Percentiles rank a stretch among this genome's conserved stretches.
These are phyloP conservation scores for Luffia ferchaultella DNA, from an alignment of 2,888 invertebrate genomes.

Conservation along the genomic window DNA sequence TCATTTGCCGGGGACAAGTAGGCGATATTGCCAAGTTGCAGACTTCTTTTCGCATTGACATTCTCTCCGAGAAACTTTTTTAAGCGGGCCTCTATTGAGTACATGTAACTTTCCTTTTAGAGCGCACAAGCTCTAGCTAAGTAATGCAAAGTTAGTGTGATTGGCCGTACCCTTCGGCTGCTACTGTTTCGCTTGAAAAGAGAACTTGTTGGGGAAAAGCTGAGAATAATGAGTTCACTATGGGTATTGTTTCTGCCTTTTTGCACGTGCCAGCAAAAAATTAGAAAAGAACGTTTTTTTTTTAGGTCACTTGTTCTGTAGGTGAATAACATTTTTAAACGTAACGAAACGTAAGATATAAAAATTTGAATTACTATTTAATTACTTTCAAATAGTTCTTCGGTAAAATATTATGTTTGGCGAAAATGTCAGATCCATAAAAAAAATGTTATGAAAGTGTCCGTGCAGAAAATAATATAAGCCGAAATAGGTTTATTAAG, in stretches of 20 bases:
- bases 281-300: conserved; percentile 3
- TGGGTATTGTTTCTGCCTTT: background rate
- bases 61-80: conserved; percentile 32
- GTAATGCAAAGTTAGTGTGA: conserved; percentile 33
- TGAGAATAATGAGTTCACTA: background rate
- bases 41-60: conserved; percentile 30
- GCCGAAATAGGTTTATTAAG: background rate
- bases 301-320: background rate
- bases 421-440: background rate
- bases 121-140: conserved; percentile 19
- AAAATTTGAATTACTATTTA: no score
- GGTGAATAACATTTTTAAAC: no score
- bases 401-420: no score
- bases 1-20: conserved; percentile 35
- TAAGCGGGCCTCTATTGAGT: conserved; percentile 36
- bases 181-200: conserved; percentile 10
- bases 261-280: conserved; percentile 2
- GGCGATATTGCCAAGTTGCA: conserved; percentile 40
- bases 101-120: conserved; percentile 47
- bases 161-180: conserved; percentile 25
- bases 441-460: background rate
- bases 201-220: conserved; percentile 4
- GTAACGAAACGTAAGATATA: no score
- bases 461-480: background rate
- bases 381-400: no score